Base-by-base conservation (phyloP, 2,797 vertebrate genomes). In the Paguma larvata region DNA sequence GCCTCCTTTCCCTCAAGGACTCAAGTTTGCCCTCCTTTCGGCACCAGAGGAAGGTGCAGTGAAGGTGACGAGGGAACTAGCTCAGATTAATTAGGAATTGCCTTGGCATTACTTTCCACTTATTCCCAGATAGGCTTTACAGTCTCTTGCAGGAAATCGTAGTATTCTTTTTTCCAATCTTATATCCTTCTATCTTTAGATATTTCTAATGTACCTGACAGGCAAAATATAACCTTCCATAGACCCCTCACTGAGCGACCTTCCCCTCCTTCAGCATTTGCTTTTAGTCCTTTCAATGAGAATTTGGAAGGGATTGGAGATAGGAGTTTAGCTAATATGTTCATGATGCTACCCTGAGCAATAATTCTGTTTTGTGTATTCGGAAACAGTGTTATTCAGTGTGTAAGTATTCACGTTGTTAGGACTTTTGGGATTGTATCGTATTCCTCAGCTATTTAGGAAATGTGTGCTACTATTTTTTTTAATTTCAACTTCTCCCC, bases 271-370 rank as follows among this genome's bases (percentile, higher is more conserved):
- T 92, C 27, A 34, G 72, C 73, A 53, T 53, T 62, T 38, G 14
- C 23, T 72, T 86, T 85, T 79, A 65, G 25, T 79, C 15, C 46
- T 94, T 79, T 95, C 59, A 51, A 0, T 97, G 86, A 79, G 38
- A 95, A 62, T 53, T 89, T 51, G 34, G 38, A 96, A 94, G n/a
- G n/a, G 41, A 78, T 53, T 92, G 30, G 86, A 94, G 44, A 14
- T 79, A 73, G 41, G 4, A 41, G 1, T 90, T 73, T 63, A 85
- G 68, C 25, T 62, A 32, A 41, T 62, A 16, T 84, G 3, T 79
- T 83, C 41, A 83, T 62, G 48, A 72, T 72, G 38, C 44, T n/a
- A 94, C 19, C n/a, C 27, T 89, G 12, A 95, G 51, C 18, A 86
- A 88, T 13, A 79, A 59, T 94, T 93, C 65, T 84, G 32, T 85